These are phyloP conservation scores for Pempheris klunzingeri DNA, from an alignment of 2,797 vertebrate genomes.

Conservation along the genomic window DNA sequence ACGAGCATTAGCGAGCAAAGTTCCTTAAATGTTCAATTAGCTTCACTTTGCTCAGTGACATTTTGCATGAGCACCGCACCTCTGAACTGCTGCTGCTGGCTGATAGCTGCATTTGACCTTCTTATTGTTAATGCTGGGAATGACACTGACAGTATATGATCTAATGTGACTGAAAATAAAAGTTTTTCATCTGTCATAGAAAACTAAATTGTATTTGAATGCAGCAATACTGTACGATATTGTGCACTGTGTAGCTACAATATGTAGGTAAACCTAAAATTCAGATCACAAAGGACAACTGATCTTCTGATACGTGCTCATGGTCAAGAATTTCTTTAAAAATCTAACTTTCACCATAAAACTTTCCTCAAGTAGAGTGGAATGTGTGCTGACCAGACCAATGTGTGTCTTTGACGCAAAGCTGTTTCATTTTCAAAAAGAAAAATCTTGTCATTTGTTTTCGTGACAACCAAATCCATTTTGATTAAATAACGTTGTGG, in stretches of 20 bases:
- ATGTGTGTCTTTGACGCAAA: no score
- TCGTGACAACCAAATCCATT: slow-evolving; percentile 2
- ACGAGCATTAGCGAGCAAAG: slow-evolving; percentile 7
- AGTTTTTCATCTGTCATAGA: not conserved
- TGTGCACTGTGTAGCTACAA: slow-evolving; percentile 7
- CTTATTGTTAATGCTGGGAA: slow-evolving; percentile 3
- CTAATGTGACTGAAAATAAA: no score
- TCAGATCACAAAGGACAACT: not conserved
- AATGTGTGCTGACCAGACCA: no score
- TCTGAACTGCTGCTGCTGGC: not conserved
- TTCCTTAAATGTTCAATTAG: slow-evolving; percentile 16
- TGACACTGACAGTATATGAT: no score
- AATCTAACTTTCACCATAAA: not conserved
- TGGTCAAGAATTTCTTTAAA: not conserved
- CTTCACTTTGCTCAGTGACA: not conserved
- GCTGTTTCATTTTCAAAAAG: not conserved
- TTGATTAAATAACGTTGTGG: slow-evolving; percentile 17
- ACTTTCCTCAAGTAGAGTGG: not conserved
- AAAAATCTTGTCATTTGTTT: slow-evolving; percentile 11
- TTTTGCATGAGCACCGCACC: not conserved
- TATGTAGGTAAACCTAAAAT: not conserved
- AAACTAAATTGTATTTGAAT: not conserved
- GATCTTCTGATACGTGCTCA: no score
- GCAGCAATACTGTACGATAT: not conserved
- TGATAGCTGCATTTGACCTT: slow-evolving; percentile 3